Evolutionary conservation across 1,140 invertebrate species (phyloP).

Genomic region (Tenebrio molitor): DNA sequence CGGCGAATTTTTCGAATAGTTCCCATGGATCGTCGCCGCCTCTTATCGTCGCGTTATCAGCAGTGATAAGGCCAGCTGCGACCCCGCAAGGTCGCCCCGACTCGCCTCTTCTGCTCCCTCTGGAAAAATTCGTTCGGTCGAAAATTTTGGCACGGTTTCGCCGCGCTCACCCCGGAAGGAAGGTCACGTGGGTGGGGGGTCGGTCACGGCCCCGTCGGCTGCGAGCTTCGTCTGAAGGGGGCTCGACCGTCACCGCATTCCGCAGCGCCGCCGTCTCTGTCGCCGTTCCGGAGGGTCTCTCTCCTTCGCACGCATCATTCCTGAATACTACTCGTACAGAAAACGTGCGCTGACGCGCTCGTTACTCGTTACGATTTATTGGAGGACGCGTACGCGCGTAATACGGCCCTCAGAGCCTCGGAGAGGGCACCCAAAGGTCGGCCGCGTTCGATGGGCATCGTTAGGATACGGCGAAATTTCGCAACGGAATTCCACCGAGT

Average conservation of each 20-base stretch:
- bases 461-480: too few relatives aligned
- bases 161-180: slow-evolving; percentile 53
- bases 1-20: slow-evolving; percentile 5
- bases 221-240: slow-evolving; percentile 52
- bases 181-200: slow-evolving; percentile 52
- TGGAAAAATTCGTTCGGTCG: not conserved
- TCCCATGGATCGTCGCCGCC: slow-evolving; percentile 8
- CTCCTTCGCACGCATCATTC: slow-evolving; percentile 52
- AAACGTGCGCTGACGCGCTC: slow-evolving; percentile 50
- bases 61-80: slow-evolving; percentile 24
- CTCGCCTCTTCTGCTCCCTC: not conserved
- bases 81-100: slow-evolving; percentile 37
- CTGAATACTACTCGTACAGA: slow-evolving; percentile 48
- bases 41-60: slow-evolving; percentile 22
- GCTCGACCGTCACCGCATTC: slow-evolving; percentile 59
- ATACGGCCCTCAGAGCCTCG: not conserved
- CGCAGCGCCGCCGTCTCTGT: slow-evolving; percentile 47
- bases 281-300: slow-evolving; percentile 39
- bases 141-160: slow-evolving; percentile 10
- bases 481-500: slow-evolving; percentile 18
- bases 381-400: slow-evolving; percentile 1
- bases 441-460: too few relatives aligned
- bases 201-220: slow-evolving; percentile 40
- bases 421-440: too few relatives aligned
- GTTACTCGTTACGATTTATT: slow-evolving; percentile 44